Base-by-base conservation (phyloP, 1,140 invertebrate species). In the Marisa cornuarietis region DNA sequence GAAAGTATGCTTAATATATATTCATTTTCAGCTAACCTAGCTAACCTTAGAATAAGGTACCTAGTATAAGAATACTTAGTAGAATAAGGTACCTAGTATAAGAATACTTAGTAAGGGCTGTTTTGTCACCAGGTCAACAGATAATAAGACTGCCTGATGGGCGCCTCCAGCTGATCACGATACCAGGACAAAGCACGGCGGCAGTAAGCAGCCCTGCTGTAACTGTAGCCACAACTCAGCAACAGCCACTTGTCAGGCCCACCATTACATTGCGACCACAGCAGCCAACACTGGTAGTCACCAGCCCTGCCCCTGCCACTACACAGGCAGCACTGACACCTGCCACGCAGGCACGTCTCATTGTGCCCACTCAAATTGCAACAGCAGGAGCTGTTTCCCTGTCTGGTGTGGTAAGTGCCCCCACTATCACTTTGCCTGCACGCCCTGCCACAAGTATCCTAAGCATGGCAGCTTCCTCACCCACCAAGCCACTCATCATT, bases 141-240 rank as follows among this genome's bases (percentile, higher is more conserved):
- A 91, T 98, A 49, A 94, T 98, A 42, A 95, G 98, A 88, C 95
- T 97, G 93, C 94, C 97, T 0, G 97, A 98, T 91, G 97, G 97
- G 0, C 96, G 97, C 90, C 91, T 98, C 54, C 97, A 98, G 86
- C 94, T 98, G 7, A 92, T 97, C 26, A 95, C 94, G 62, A 93
- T 90, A 77, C 87, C 88, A n/a, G 82, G 85, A 78, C 52, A 85
- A 74, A 76, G 86, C 77, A 81, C 81, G 72, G 74, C 88, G 62
- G 87, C 89, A 73, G 82, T 87, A 62, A 65, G 63, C 42, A 73
- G 88, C 49, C 85, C 88, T 80, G 75, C 78, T 22, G 6, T 88
- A 26, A 51, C 78, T 80, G 22, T 85, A 73, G 73, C 79, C 52
- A 79, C 86, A 76, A 76, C 83, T 62, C 85, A 81, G 74, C 79